A percentile compares a stretch with the other conserved stretches of the same genome.
Evolutionary conservation across 2,797 vertebrate genomes (phyloP).

Genomic region (Scolopax rusticola): DNA sequence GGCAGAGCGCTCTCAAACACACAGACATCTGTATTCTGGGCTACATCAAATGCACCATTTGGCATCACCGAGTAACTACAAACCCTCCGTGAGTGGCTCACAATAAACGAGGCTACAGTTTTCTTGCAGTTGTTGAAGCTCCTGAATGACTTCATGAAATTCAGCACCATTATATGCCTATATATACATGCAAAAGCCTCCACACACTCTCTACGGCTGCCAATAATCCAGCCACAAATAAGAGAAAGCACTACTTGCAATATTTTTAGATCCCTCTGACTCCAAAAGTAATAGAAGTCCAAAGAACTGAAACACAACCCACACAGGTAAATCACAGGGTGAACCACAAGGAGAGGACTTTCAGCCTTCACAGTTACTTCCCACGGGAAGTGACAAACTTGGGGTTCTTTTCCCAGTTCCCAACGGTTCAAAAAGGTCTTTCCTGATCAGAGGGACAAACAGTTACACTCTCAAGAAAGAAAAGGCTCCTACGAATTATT

Average conservation of each 20-base stretch:
- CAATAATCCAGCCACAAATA: background rate
- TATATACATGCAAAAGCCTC: background rate
- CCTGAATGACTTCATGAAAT: background rate
- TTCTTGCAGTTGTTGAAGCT: background rate
- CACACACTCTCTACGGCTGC: background rate
- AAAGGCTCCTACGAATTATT: background rate
- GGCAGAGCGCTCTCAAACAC: background rate
- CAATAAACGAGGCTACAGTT: background rate
- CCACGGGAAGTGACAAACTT: background rate
- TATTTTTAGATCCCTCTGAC: background rate
- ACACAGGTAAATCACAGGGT: rapidly evolving
- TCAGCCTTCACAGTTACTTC: background rate
- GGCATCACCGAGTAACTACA: background rate
- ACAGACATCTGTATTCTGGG: background rate
- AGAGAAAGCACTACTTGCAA: background rate
- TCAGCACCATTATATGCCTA: background rate
- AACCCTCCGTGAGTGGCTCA: background rate
- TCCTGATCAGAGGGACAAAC: background rate
- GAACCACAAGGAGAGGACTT: background rate
- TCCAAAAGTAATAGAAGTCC: background rate
- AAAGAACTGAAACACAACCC: background rate
- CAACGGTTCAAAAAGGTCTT: background rate
- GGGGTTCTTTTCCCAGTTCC: background rate
- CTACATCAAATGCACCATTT: conserved; percentile 22
- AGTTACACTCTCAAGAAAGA: background rate